Evolutionary conservation across 37 sponge, comb jelly and placozoan genomes (phyloP), one percentile per base, ranked within the genome.

Genomic region (Lycopodina hypogea): DNA sequence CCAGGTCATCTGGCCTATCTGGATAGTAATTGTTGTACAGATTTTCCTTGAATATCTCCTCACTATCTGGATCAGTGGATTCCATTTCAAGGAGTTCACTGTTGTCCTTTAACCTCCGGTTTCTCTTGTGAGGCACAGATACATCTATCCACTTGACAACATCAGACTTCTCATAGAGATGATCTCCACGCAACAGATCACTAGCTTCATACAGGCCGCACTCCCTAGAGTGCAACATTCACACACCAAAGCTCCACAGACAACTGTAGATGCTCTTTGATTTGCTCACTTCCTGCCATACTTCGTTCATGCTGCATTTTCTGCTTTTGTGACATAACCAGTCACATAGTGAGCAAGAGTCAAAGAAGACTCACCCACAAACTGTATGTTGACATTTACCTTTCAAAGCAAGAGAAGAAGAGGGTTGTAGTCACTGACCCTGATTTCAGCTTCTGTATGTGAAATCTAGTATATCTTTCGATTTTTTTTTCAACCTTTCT

Each of bases 401-500:
- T 78, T 83, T 84, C 88, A 88, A 41, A 82, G 26, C 38, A 72
- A 22, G 21, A 82, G 74, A 65, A 88, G 36, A 22, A 77, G 68
- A 18, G 88, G 88, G 77, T 82, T 88, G 68, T 88, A 82, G 68
- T 82, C 78, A 40, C 82, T 88, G 22, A 87, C 82, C 38, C 81
- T 67, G 12, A 22, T 30, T 68, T 87, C 88, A 26, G 21, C 40
- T 4, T 33, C 39, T 28, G 41, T 19, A 22, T 79, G 74, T 3
- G 22, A 38, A 9, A 88, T 60, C 9, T 84, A 23, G 70, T 89
- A 83, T n/a, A 83, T 74, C 30, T 48, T 72, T 36, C 56, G 45
- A 17, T 70, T 30, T 32, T 33, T n/a, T 28, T 34, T 88, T 82
- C n/a, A 82, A 74, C 38, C 65, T 35, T 18, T 83, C 81, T 2